These are phyloP conservation scores for Drosophila testacea DNA, from an alignment of 2,888 invertebrate genomes.

Conservation along the genomic window DNA sequence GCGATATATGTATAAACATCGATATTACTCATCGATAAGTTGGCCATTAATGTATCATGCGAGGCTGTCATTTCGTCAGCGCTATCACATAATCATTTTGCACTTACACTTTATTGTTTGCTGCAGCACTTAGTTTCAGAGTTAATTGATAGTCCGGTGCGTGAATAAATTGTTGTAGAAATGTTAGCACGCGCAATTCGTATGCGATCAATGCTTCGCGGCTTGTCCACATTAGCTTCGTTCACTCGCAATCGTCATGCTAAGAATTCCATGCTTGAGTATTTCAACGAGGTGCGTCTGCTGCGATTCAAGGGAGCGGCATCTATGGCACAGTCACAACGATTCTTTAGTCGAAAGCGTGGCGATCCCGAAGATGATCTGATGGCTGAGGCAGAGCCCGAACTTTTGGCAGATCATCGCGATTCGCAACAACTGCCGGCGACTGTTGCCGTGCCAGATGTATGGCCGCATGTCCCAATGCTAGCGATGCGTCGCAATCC, in stretches of 20 bases:
- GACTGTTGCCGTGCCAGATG: slow-evolving; percentile 96
- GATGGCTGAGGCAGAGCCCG: slow-evolving; percentile 50
- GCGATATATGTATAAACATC: slow-evolving; percentile 10
- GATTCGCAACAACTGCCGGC: slow-evolving; percentile 88
- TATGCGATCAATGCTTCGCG: slow-evolving; percentile 58
- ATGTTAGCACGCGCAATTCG: slow-evolving; percentile 67
- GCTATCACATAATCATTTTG: slow-evolving; percentile 73
- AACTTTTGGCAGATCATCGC: slow-evolving; percentile 63
- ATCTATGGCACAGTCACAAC: slow-evolving; percentile 50
- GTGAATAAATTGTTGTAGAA: slow-evolving; percentile 16
- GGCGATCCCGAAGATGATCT: slow-evolving; percentile 59
- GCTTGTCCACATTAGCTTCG: slow-evolving; percentile 48
- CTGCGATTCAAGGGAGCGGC: slow-evolving; percentile 39
- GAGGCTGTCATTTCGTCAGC: slow-evolving; percentile 66
- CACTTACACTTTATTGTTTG: slow-evolving; percentile 36
- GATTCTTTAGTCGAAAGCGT: slow-evolving; percentile 61
- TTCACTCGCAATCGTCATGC: slow-evolving; percentile 44
- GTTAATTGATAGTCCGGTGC: slow-evolving; percentile 33
- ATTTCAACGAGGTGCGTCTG: slow-evolving; percentile 42
- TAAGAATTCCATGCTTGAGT: slow-evolving; percentile 51
- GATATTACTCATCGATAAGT: slow-evolving; percentile 29
- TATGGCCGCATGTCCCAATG: slow-evolving; percentile 98
- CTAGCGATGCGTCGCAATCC: slow-evolving; percentile 97
- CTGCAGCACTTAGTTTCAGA: slow-evolving; percentile 33
- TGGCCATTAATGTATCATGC: slow-evolving; percentile 10